Evolutionary conservation across 2,888 invertebrate genomes (phyloP), one percentile per base, ranked within the genome.

Genomic region (Amphipyra tragopoginis): DNA sequence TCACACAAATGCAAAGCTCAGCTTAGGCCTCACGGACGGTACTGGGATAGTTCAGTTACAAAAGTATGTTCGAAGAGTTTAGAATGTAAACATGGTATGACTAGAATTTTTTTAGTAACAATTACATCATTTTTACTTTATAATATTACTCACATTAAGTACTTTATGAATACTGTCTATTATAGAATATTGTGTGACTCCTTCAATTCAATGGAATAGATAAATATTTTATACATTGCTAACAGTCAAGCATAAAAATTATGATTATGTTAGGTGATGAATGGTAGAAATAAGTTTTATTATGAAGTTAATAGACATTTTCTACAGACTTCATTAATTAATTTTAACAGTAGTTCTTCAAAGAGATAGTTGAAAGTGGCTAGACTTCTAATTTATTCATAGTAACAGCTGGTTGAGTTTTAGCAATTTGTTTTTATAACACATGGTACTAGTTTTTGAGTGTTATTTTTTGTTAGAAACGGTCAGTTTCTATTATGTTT

Each of bases 321-420:
- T 40, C 29, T n/a, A 50, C 21, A 34, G 8, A 38, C 14, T 29
- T 10, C 10, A 26, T 14, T 9, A 0, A 10, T 13, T 50, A 8
- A 5, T 40, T 10, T 8, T 21, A 29, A n/a, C 10, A 6, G 11
- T 44, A 29, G 11, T 42, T 42, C 6, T 50, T 9, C 11, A 62
- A 54, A 72, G 64, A 77, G 57, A 73, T 73, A 53, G 63, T 68
- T 51, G 57, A 68, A 74, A 73, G 60, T 53, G 6, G 36, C 10
- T 39, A 43, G 40, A 49, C 38, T 61, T 69, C 60, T 68, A 69
- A 77, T 77, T 58, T 60, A 77, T 77, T 43, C 53, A 43, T 21
- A 47, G 49, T 47, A 59, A 51, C 59, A 53, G 61, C 50, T 64
- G 58, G 48, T 43, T 70, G 49, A 49, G 44, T 53, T 49, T 38